Evolutionary conservation across 2,888 invertebrate genomes (phyloP), one percentile per base, ranked within the genome.

Genomic region (Protonemura montana): DNA sequence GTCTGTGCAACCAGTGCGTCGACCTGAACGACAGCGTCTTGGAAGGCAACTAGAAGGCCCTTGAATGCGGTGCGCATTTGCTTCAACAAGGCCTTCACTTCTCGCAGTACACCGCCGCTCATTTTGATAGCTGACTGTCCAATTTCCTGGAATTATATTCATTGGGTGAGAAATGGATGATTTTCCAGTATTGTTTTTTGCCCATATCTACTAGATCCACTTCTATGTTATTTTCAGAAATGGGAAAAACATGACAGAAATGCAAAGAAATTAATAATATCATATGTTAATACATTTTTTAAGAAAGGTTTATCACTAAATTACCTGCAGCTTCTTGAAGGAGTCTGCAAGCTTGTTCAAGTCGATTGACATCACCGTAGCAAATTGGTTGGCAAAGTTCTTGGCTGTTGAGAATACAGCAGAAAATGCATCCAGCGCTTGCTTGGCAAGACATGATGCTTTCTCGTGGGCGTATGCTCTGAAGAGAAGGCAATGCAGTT

Each of bases 401-500:
- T 86, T 86, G 28, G 86, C 26, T 41, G 87, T 16, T 7, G 59
- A 41, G 59, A 76, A 86, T 0, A 78, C 29, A 13, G 41, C 84
- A 2, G 82, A 86, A 7, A 85, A n/a, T 26, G 80, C 82, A 77
- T 88, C 85, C 21, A 86, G n/a, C 13, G 84, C 30, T 26, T 85
- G 76, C 5, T 84, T 78, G 35, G 85, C 83, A 77, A 87, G 86
- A 41, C 87, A 86, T 13, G 86, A 85, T 0, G 87, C 86, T 26
- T 87, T 87, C 41, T 85, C 85, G 59, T 85, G 85, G 21, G 86
- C n/a, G 29, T 77, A 85, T 13, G 83, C 77, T 28, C 88, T 88
- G 87, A 6, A 82, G 26, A 30, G 2, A 26, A 6, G 7, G 13
- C 13, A 3, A 29, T 30, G 6, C 13, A 81, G 5, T 30, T 81